phyloP scores from a whole-genome alignment of 2,888 invertebrate genomes.

The Dynastes grantii region DNA sequence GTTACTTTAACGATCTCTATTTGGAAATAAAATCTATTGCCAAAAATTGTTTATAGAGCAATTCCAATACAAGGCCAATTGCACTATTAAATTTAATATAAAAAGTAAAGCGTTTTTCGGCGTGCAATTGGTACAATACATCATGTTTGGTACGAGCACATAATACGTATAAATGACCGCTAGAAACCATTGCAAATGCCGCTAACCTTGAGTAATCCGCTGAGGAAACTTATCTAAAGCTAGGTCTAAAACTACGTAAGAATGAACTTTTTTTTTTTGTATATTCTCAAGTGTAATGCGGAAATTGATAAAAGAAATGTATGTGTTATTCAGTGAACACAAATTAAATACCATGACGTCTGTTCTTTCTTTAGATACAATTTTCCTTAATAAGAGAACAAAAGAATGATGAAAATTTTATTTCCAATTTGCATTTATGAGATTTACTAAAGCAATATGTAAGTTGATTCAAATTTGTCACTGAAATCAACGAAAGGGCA shows the following conservation, averaged over 20 bases:
- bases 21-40: neutral
- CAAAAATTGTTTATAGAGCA: neutral
- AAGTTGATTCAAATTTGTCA: too few relatives aligned
- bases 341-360: too few relatives aligned
- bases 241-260: neutral
- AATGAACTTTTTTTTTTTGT: too few relatives aligned
- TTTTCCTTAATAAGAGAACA: too few relatives aligned
- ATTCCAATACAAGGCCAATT: conserved; percentile 6
- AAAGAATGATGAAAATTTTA: too few relatives aligned
- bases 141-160: conserved; percentile 15
- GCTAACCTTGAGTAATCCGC: neutral
- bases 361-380: too few relatives aligned
- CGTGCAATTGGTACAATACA: conserved; percentile 26
- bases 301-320: too few relatives aligned
- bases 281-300: too few relatives aligned
- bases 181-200: neutral
- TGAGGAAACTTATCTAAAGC: neutral
- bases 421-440: too few relatives aligned
- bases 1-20: neutral
- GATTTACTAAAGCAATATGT: too few relatives aligned
- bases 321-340: too few relatives aligned
- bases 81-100: conserved; percentile 18
- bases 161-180: neutral
- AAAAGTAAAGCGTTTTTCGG: neutral
- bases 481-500: too few relatives aligned